Evolutionary conservation across 2,797 vertebrate genomes (phyloP).

Genomic region (Enteromius argenteus): DNA sequence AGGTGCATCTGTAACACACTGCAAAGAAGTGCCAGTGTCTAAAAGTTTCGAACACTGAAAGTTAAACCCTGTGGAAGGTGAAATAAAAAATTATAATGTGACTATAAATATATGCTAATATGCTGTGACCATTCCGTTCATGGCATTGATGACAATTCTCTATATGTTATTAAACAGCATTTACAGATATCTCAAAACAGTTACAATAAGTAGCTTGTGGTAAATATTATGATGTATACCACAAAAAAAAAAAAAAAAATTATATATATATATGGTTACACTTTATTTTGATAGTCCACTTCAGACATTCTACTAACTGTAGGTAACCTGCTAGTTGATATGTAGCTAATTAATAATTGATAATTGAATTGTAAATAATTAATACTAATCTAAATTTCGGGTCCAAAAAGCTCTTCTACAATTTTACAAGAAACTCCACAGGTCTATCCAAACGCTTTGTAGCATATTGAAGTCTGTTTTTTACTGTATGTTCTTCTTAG

Average conservation of each 20-base stretch:
- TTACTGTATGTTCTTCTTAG: neutral
- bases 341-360: too few species aligned
- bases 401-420: too few species aligned
- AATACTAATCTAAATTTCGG: too few species aligned
- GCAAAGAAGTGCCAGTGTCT: neutral
- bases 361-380: too few species aligned
- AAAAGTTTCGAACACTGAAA: neutral
- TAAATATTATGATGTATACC: neutral
- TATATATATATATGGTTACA: too few species aligned
- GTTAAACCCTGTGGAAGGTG: neutral
- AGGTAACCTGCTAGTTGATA: too few species aligned
- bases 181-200: neutral
- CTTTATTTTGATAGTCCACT: too few species aligned
- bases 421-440: neutral
- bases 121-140: neutral
- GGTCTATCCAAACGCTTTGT: neutral
- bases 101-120: neutral
- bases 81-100: neutral
- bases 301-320: too few species aligned
- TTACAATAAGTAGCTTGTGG: too few species aligned
- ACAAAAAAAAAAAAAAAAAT: too few species aligned
- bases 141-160: neutral
- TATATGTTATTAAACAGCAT: neutral
- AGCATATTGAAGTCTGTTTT: neutral
- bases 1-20: conserved; percentile 66